Percentiles rank a stretch among this genome's conserved stretches.
These are phyloP conservation scores for Drosophila sordidula DNA, from an alignment of 2,888 invertebrate species.

Conservation along the genomic window DNA sequence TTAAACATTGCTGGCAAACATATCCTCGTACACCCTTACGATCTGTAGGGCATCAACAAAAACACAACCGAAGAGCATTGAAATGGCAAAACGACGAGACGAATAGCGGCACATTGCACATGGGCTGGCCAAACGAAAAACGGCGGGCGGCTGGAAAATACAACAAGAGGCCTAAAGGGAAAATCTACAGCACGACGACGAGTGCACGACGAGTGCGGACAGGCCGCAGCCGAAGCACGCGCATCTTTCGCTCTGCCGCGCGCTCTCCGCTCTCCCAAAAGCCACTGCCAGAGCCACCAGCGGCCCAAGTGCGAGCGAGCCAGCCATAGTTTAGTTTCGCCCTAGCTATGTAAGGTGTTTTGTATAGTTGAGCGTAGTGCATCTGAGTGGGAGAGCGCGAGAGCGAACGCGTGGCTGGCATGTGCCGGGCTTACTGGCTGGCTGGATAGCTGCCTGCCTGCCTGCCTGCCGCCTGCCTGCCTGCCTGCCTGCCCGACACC, in stretches of 20 bases:
- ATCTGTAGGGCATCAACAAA: constrained; percentile 44
- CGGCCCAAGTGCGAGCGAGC: constrained; percentile 53
- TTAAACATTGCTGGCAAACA: constrained; percentile 23
- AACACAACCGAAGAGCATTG: constrained; percentile 57
- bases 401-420: constrained; percentile 67
- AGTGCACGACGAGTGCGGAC: constrained; percentile 45
- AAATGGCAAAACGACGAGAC: constrained; percentile 53
- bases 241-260: constrained; percentile 64
- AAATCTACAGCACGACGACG: constrained; percentile 48
- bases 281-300: constrained; percentile 6
- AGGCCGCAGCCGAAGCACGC: constrained; percentile 61
- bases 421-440: constrained; percentile 75
- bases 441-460: constrained; percentile 36
- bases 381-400: constrained; percentile 77
- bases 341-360: constrained; percentile 73
- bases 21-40: constrained; percentile 23
- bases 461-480: constrained; percentile 1
- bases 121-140: constrained; percentile 55
- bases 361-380: constrained; percentile 75
- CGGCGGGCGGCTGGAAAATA: constrained; percentile 68
- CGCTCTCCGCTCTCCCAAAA: constrained; percentile 30
- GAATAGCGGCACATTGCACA: constrained; percentile 70
- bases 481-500: constrained; percentile 19
- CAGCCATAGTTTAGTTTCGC: constrained; percentile 71
- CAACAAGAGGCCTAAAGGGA: constrained; percentile 75